Percentiles rank a stretch among this genome's conserved stretches.
Conservation (phyloP, 2,888 invertebrate species). For the Taenaris catops region DNA sequence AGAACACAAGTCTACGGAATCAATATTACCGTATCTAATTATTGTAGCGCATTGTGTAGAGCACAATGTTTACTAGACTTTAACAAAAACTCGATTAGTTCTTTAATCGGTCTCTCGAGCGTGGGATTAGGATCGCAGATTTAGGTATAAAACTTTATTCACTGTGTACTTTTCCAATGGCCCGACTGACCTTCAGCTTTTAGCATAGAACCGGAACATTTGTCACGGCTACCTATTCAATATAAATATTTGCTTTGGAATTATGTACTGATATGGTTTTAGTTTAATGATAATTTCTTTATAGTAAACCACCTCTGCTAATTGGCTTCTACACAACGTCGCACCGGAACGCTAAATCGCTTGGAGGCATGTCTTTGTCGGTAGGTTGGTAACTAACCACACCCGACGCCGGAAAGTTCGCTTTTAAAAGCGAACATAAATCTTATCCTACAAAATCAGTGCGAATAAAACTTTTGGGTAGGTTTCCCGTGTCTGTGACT, state of each 20-base stretch:
- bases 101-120: constrained; percentile 62
- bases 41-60: constrained; percentile 9
- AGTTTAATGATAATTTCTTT: constrained; percentile 9
- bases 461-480: no score
- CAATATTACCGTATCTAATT: neutral
- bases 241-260: constrained; percentile 25
- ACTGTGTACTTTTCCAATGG: constrained; percentile 58
- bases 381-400: no score
- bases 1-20: constrained; percentile 1
- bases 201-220: constrained; percentile 48
- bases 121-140: constrained; percentile 59
- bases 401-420: no score
- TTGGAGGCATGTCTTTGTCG: no score
- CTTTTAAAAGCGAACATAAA: no score
- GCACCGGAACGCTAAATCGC: no score
- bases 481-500: no score
- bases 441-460: no score
- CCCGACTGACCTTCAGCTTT: constrained; percentile 53
- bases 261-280: constrained; percentile 16
- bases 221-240: constrained; percentile 40
- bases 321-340: no score
- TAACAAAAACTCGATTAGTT: constrained; percentile 56
- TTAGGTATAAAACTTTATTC: constrained; percentile 67
- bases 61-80: constrained; percentile 16
- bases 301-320: no score